Percentiles rank a stretch among this genome's conserved stretches.
These are phyloP conservation scores for Hyperopisus bebe DNA, from an alignment of 2,113 vertebrate genomes.

Conservation along the genomic window DNA sequence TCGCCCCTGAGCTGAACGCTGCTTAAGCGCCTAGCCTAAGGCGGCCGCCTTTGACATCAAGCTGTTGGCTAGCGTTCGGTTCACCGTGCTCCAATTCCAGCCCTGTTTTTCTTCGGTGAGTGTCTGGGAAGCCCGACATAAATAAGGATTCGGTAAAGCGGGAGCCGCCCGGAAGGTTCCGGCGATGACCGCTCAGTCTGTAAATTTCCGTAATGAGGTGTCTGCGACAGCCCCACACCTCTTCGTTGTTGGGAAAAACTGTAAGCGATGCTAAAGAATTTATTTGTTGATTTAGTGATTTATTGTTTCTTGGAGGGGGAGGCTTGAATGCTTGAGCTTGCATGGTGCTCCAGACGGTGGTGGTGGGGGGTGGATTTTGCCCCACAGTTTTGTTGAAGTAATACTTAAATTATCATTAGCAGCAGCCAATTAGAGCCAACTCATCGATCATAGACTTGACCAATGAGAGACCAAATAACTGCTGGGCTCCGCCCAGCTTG, in stretches of 20 bases:
- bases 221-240: background rate
- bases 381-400: background rate
- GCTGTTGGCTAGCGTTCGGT: background rate
- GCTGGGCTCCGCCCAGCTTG: background rate
- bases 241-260: background rate
- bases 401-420: background rate
- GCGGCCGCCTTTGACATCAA: background rate
- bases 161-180: background rate
- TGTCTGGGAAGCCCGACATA: background rate
- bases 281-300: background rate
- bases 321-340: background rate
- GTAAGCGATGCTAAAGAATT: background rate
- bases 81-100: background rate
- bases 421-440: background rate
- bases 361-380: background rate
- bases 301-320: background rate
- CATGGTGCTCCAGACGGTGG: background rate
- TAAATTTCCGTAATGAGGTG: background rate
- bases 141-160: background rate
- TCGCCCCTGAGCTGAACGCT: background rate
- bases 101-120: background rate
- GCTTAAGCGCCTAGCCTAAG: background rate
- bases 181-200: background rate
- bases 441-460: background rate
- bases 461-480: background rate